Evolutionary conservation across 2,888 invertebrate genomes (phyloP), one percentile per base, ranked within the genome.

Genomic region (Acronicta alni): DNA sequence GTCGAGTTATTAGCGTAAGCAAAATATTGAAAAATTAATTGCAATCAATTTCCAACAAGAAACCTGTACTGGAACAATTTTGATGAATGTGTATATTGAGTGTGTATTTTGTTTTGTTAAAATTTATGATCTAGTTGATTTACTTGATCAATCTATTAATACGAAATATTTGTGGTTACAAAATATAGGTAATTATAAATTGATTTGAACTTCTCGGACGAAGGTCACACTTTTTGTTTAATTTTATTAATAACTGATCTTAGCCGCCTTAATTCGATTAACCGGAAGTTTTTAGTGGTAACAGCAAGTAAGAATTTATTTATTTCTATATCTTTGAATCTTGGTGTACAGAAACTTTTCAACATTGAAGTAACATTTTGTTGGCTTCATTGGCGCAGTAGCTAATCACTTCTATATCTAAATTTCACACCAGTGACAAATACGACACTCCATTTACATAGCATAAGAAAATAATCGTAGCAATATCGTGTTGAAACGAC

Each of bases 1-100:
- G 45, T 63, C 56, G 47, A 59, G 63, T 55, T 63, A 67, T 60
- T 58, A 67, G 46, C 46, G 56, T 66, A 61, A 68, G 62, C 49
- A 66, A 71, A 67, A 63, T 71, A 74, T 67, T 71, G 61, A 71
- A 71, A 73, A 58, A 64, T 58, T 65, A 55, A 71, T 73, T 67
- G 56, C 56, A 67, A 72, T 65, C 62, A 67, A 67, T 71, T 67
- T 67, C 41, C 41, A 39, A 67, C 56, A 16, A 42, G 49, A 67
- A 35, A 67, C 61, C 46, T 63, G 69, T 58, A 45, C 18, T 63
- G 35, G 49, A 59, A 57, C 58, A 16, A 60, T 69, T 68, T 69
- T 67, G 51, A 69, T 72, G 56, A 60, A 69, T 60, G 59, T 63
- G 16, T 47, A 49, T 42, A 58, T 62, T 58, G 45, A 66, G 48